Evolutionary conservation across 1,140 invertebrate genomes (phyloP).

Genomic region (Scaptomyza montana): DNA sequence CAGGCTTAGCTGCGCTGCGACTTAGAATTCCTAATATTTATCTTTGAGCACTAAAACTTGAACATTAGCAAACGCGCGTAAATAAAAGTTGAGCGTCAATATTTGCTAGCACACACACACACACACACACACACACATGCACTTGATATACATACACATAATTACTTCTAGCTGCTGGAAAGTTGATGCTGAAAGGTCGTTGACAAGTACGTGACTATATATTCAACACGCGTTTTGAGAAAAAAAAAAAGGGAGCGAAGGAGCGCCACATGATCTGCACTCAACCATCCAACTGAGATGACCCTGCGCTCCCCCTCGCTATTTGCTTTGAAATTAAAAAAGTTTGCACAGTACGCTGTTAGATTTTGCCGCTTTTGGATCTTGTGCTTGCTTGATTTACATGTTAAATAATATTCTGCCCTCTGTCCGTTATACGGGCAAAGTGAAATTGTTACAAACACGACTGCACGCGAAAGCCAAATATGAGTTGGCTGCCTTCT

Average conservation of each 20-base stretch:
- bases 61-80: conserved; percentile 76
- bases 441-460: conserved; percentile 64
- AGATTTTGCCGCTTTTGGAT: conserved; percentile 56
- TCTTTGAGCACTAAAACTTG: conserved; percentile 76
- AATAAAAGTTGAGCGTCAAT: conserved; percentile 80
- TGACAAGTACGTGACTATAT: conserved; percentile 81
- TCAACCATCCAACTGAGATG: background rate
- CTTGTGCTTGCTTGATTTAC: conserved; percentile 66
- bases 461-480: conserved; percentile 67
- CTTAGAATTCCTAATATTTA: conserved; percentile 81
- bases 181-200: conserved; percentile 33
- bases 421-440: conserved; percentile 7
- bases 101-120: conserved; percentile 57
- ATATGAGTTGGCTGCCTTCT: conserved; percentile 50
- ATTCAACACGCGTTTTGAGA: conserved; percentile 65
- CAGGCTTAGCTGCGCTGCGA: conserved; percentile 38
- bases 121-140: conserved; percentile 30
- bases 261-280: conserved; percentile 55
- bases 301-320: conserved; percentile 25
- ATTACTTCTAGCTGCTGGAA: conserved; percentile 54
- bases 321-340: conserved; percentile 82
- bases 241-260: background rate
- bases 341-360: conserved; percentile 71
- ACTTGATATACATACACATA: conserved; percentile 23
- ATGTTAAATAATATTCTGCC: conserved; percentile 75